These are phyloP conservation scores for Drosophila pseudotalamancana DNA, from an alignment of 2,888 invertebrate species.

Conservation along the genomic window DNA sequence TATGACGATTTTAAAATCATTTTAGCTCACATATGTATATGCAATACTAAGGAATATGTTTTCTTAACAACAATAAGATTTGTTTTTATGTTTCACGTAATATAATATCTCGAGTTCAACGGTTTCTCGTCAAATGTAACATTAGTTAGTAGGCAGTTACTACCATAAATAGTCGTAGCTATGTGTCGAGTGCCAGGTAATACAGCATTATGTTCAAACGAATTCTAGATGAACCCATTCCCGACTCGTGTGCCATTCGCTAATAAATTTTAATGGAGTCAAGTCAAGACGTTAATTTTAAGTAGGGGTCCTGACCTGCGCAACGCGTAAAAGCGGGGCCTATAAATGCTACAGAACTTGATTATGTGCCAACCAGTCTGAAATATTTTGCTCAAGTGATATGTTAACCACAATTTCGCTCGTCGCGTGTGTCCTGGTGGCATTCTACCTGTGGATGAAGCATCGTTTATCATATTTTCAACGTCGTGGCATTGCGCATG, in stretches of 20 bases:
- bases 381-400: not conserved
- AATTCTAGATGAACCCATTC: not conserved
- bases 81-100: not conserved
- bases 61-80: not conserved
- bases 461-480: conserved; percentile 52
- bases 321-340: not conserved
- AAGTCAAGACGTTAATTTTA: not conserved
- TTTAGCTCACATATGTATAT: too few species aligned
- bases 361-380: conserved; percentile 11
- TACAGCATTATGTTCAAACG: not conserved
- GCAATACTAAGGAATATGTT: too few species aligned
- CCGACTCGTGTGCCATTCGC: not conserved
- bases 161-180: not conserved
- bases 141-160: too few species aligned
- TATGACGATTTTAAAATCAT: too few species aligned
- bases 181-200: not conserved
- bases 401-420: conserved; percentile 26
- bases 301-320: conserved; percentile 21
- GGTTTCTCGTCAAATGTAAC: too few species aligned
- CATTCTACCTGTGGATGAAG: conserved; percentile 46
- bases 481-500: conserved; percentile 60
- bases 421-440: conserved; percentile 14
- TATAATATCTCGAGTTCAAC: not conserved
- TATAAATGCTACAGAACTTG: conserved; percentile 30
- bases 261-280: conserved; percentile 1